Evolutionary conservation across 1,140 invertebrate genomes (phyloP), one percentile per base, ranked within the genome.

Genomic region (Melipona quadrifasciata): DNA sequence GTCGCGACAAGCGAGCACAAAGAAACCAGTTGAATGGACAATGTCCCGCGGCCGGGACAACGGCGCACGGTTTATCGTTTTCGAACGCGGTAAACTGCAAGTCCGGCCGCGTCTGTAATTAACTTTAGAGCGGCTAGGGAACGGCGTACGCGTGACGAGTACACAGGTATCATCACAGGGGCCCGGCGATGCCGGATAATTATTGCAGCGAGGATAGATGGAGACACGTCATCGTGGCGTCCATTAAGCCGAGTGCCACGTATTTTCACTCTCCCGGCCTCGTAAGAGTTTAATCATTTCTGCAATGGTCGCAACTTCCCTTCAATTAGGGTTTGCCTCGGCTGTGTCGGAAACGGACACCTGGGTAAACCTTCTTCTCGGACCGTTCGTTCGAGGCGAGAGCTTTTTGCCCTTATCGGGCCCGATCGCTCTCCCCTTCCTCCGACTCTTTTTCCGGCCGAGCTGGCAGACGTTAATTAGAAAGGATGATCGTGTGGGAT

Each of bases 311-410:
- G 84, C 75, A 84, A 84, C 85, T 87, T 91, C 86, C 78, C 90
- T 91, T 92, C 91, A 92, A 92, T 92, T 92, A 92, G 87, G 85
- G 82, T 68, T 10, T 85, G 61, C 85, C 84, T 87, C 78, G 79
- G 82, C 34, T 5, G 34, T 71, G 67, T 87, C 82, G 71, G 86
- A 75, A 47, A 61, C 34, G 51, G 73, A 72, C 91, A 92, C 90
- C 90, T 92, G 91, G 85, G 89, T 90, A 92, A 92, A 92, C 91
- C 86, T 73, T 75, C 86, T 73, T 75, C 82, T 76, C 71, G n/a
- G 65, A 71, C 51, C 61, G 21, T 75, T 57, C 58, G 16, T 70
- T 53, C 79, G 51, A 82, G 70, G 64, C 80, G 72, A 80, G 75
- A 84, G 75, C 80, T 83, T 83, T 77, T 73, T 24, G 67, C 85